phyloP scores from a whole-genome alignment of 2,113 vertebrate species.

The Halichoeres trimaculatus region DNA sequence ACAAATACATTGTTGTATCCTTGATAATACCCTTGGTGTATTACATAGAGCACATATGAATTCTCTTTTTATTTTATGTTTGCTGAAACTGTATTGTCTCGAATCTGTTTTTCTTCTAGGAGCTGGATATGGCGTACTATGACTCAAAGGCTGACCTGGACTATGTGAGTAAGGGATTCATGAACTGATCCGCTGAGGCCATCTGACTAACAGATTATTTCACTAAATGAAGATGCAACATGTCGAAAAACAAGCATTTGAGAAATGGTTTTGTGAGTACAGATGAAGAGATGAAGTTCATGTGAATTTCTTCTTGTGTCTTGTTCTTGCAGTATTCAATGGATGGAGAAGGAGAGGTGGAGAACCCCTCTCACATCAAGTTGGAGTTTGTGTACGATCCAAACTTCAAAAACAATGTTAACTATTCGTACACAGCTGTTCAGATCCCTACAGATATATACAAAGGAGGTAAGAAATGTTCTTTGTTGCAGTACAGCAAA shows the following conservation, averaged over 20 bases:
- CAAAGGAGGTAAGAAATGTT: slow-evolving; percentile 94
- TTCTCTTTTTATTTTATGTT: slow-evolving; percentile 8
- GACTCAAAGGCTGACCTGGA: slow-evolving; percentile 96
- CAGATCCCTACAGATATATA: slow-evolving; percentile 99
- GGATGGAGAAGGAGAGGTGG: slow-evolving; percentile 89
- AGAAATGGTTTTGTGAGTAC: no score
- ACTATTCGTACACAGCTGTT: slow-evolving; percentile 95
- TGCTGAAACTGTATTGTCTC: neutral
- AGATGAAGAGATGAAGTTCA: neutral
- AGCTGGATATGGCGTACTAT: slow-evolving; percentile 94
- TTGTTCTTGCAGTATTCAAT: slow-evolving; percentile 70
- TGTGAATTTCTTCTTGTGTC: neutral
- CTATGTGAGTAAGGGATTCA: slow-evolving; percentile 87
- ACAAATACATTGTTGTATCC: no score
- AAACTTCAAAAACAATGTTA: slow-evolving; percentile 98
- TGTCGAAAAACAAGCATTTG: no score
- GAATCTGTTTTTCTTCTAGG: slow-evolving; percentile 76
- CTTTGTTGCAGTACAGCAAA: neutral
- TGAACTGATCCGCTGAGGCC: neutral
- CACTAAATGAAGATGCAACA: neutral
- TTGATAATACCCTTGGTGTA: neutral
- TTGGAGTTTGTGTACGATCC: slow-evolving; percentile 95
- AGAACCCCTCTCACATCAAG: slow-evolving; percentile 90
- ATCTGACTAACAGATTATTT: neutral
- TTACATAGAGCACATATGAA: slow-evolving; percentile 6